Percentiles rank a stretch among this genome's conserved stretches.
Conservation (phyloP, 2,888 invertebrate species). For the Papilio elwesi region DNA sequence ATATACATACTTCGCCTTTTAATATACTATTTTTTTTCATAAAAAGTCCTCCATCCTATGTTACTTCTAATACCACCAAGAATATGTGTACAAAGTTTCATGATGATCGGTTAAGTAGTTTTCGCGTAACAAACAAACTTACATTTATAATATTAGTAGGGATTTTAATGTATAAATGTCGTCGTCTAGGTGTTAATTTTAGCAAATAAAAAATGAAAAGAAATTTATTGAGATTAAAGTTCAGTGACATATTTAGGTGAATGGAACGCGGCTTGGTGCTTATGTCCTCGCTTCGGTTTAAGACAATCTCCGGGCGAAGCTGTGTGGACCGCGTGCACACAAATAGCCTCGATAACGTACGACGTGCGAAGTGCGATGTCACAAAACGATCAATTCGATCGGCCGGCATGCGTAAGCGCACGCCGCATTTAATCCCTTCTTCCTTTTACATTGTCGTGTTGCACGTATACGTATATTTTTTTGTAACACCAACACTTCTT, state of each 20-base stretch:
- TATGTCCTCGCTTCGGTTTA: constrained; percentile 15
- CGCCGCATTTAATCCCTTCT: constrained; percentile 55
- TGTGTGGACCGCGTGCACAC: constrained; percentile 20
- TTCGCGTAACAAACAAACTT: no score
- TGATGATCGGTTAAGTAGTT: no score
- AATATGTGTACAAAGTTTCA: no score
- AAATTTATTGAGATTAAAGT: background rate
- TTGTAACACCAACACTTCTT: background rate
- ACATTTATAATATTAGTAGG: no score
- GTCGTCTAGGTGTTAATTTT: no score
- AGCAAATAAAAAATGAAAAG: no score
- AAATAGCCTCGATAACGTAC: constrained; percentile 42
- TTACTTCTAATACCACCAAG: no score
- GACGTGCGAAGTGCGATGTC: constrained; percentile 44
- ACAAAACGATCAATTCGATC: constrained; percentile 45
- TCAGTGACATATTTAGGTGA: constrained; percentile 19
- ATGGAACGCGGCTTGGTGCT: constrained; percentile 15
- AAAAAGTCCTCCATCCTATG: no score
- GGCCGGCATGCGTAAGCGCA: constrained; percentile 28
- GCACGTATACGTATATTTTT: constrained; percentile 9
- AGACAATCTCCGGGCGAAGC: constrained; percentile 29
- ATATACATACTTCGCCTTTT: no score
- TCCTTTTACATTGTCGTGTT: constrained; percentile 61
- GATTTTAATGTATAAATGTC: no score
- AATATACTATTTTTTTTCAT: no score